Conservation (phyloP, 1,140 invertebrate species). For the Proctacanthus coquilletti region DNA sequence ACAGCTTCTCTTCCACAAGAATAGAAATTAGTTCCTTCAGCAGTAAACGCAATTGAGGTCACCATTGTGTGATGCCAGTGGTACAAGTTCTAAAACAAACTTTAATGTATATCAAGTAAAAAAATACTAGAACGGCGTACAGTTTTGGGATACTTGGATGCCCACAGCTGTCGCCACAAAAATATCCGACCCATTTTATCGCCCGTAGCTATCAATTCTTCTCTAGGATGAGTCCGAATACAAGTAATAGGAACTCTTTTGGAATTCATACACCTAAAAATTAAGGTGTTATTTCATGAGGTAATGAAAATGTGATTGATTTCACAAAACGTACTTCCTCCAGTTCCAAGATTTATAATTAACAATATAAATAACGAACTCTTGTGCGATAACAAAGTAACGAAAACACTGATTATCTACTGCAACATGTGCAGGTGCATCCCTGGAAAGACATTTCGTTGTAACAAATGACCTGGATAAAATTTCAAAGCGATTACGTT, state of each 20-base stretch:
- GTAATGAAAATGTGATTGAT: too few relatives aligned
- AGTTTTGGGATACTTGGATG: slow-evolving; percentile 8
- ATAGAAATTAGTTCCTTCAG: slow-evolving; percentile 48
- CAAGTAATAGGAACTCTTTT: slow-evolving; percentile 40
- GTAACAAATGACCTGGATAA: too few relatives aligned
- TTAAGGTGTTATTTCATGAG: too few relatives aligned
- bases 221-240: slow-evolving; percentile 50
- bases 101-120: background rate
- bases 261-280: slow-evolving; percentile 28
- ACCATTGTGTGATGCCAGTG: slow-evolving; percentile 73
- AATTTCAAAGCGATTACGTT: too few relatives aligned
- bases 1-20: slow-evolving; percentile 66
- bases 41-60: slow-evolving; percentile 48
- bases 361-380: slow-evolving; percentile 21
- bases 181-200: slow-evolving; percentile 49
- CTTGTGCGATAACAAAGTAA: slow-evolving; percentile 24
- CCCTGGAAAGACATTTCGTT: background rate
- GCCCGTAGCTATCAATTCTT: slow-evolving; percentile 51
- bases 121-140: slow-evolving; percentile 4
- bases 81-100: slow-evolving; percentile 32
- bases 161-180: slow-evolving; percentile 44
- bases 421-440: slow-evolving; percentile 10
- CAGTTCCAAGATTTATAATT: slow-evolving; percentile 20
- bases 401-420: slow-evolving; percentile 9
- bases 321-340: slow-evolving; percentile 8